These are phyloP conservation scores for Danio aesculapii DNA, from an alignment of 2,797 vertebrate genomes.

Conservation along the genomic window DNA sequence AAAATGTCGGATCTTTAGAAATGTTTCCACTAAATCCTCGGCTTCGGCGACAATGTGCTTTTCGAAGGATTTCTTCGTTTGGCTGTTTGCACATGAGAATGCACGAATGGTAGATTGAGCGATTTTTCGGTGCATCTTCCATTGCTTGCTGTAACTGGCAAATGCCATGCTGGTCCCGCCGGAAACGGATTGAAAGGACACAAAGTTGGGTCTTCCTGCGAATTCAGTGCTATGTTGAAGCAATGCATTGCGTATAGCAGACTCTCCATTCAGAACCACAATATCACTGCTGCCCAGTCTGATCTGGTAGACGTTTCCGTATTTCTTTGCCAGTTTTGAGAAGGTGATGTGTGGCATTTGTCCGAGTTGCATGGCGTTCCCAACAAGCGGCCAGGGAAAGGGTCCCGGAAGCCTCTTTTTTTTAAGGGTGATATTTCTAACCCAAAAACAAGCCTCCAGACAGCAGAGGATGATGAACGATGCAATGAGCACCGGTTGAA, in stretches of 20 bases:
- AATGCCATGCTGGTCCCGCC: slow-evolving; percentile 82
- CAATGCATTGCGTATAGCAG: slow-evolving; percentile 80
- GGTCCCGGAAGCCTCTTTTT: slow-evolving; percentile 81
- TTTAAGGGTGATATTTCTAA: slow-evolving; percentile 68
- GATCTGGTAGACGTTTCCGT: slow-evolving; percentile 85
- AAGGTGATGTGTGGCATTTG: slow-evolving; percentile 85
- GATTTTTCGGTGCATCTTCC: slow-evolving; percentile 82
- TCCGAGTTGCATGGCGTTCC: slow-evolving; percentile 86
- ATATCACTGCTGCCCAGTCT: slow-evolving; percentile 77
- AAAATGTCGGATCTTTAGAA: slow-evolving; percentile 73
- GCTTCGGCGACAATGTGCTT: slow-evolving; percentile 82
- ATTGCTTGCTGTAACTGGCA: slow-evolving; percentile 76
- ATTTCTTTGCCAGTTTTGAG: slow-evolving; percentile 74
- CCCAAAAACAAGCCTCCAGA: slow-evolving; percentile 74
- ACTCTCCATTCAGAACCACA: slow-evolving; percentile 81
- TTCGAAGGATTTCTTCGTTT: slow-evolving; percentile 79
- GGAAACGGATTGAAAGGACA: slow-evolving; percentile 77
- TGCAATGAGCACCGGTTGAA: slow-evolving; percentile 77
- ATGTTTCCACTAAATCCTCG: slow-evolving; percentile 73
- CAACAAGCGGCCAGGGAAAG: slow-evolving; percentile 84
- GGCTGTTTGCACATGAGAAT: slow-evolving; percentile 78
- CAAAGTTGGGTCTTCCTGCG: slow-evolving; percentile 81
- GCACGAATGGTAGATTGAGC: slow-evolving; percentile 82
- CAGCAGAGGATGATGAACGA: slow-evolving; percentile 78
- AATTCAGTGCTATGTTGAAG: slow-evolving; percentile 76